A percentile compares a stretch with the other conserved stretches of the same genome.
phyloP scores from a whole-genome alignment of 2,888 invertebrate species.

The Hoplodrina ambigua region DNA sequence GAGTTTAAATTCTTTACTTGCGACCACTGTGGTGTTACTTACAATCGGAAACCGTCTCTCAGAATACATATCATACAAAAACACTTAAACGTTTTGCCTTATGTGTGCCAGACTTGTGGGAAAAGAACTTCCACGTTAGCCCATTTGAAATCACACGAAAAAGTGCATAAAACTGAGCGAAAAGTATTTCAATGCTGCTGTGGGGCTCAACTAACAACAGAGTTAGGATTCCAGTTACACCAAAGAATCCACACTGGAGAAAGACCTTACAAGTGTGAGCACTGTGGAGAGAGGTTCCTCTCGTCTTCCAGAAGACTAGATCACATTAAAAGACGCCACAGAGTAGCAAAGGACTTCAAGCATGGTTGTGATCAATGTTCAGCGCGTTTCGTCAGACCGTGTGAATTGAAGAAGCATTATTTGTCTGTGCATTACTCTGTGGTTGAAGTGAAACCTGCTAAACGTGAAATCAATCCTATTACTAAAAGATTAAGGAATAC shows the following conservation, averaged over 20 bases:
- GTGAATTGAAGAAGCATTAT: conserved; percentile 82
- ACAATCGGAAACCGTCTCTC: conserved; percentile 81
- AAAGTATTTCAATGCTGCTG: conserved; percentile 77
- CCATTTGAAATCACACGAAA: conserved; percentile 79
- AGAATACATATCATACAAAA: conserved; percentile 83
- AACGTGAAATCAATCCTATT: conserved; percentile 49
- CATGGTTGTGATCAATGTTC: conserved; percentile 79
- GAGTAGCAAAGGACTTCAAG: conserved; percentile 72
- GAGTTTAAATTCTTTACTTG: conserved; percentile 71
- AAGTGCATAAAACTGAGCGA: conserved; percentile 74
- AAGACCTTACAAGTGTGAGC: conserved; percentile 78
- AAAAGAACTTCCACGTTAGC: conserved; percentile 80
- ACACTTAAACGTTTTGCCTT: conserved; percentile 80
- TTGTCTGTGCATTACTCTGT: conserved; percentile 70
- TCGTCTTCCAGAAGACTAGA: conserved; percentile 83
- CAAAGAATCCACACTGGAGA: conserved; percentile 82
- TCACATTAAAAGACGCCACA: conserved; percentile 82
- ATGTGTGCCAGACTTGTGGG: conserved; percentile 79
- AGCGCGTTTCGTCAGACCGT: conserved; percentile 82
- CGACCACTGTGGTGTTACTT: conserved; percentile 78
- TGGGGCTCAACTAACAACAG: conserved; percentile 78
- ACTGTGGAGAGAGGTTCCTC: conserved; percentile 81
- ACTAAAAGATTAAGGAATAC: conserved; percentile 48
- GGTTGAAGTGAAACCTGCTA: conserved; percentile 65
- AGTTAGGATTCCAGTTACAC: conserved; percentile 79